A percentile compares a stretch with the other conserved stretches of the same genome.
phyloP scores from a whole-genome alignment of 2,797 vertebrate species.

The Parotocinclus haroldoi region DNA sequence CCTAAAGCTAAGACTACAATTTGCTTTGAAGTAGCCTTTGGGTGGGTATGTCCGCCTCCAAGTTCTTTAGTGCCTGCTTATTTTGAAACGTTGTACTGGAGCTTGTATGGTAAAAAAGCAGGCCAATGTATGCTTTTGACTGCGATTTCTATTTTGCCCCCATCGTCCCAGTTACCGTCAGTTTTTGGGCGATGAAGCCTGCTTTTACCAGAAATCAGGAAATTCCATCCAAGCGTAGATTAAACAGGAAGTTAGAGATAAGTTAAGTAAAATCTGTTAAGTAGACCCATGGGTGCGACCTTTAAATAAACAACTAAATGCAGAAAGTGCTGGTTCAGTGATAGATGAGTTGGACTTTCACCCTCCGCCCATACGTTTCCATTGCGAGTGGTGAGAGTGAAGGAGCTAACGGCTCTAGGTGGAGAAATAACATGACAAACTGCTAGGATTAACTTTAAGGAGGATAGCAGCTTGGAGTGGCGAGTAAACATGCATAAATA shows the following conservation, averaged over 20 bases:
- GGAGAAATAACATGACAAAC: not conserved
- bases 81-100: conserved; percentile 11
- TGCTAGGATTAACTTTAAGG: not conserved
- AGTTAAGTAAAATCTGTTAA: conserved; percentile 8
- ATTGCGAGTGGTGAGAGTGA: not conserved
- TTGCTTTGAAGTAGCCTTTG: conserved; percentile 40
- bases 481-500: not conserved
- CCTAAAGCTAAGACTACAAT: conserved; percentile 32
- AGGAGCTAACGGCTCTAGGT: not conserved
- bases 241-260: conserved; percentile 41
- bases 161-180: not conserved
- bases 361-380: not conserved
- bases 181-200: not conserved
- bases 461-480: not conserved
- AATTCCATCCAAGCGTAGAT: conserved; percentile 36
- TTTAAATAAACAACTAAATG: conserved; percentile 2
- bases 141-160: not conserved
- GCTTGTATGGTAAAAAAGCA: conserved; percentile 21
- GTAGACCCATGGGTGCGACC: not conserved
- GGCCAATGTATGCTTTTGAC: conserved; percentile 9
- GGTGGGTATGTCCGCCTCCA: conserved; percentile 10
- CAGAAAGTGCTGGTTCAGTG: not conserved
- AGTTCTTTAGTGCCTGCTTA: conserved; percentile 28
- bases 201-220: conserved; percentile 39
- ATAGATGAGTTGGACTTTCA: not conserved